phyloP scores from a whole-genome alignment of 2,888 invertebrate genomes.

The Heliconius cydno region DNA sequence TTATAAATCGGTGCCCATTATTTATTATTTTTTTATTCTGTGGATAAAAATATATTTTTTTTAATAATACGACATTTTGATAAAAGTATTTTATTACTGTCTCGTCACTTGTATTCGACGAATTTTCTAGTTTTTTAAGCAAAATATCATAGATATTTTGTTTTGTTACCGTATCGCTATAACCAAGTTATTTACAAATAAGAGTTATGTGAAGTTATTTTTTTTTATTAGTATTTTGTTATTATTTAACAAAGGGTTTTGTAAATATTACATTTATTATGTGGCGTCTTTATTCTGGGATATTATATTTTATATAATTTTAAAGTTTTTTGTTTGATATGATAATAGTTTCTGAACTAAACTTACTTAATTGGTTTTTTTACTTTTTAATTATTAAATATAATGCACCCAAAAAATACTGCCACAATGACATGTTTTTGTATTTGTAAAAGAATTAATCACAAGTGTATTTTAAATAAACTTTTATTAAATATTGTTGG shows the following conservation, averaged over 20 bases:
- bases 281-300: conserved; percentile 26
- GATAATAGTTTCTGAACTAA: conserved; percentile 8
- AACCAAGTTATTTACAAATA: conserved; percentile 39
- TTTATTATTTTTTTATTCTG: conserved; percentile 6
- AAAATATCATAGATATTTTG: conserved; percentile 35
- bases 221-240: conserved; percentile 36
- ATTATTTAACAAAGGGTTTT: conserved; percentile 32
- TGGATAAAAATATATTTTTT: conserved; percentile 4
- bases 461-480: conserved; percentile 53
- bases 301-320: conserved; percentile 12
- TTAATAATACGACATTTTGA: conserved; percentile 1
- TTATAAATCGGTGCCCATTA: conserved; percentile 10
- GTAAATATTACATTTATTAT: conserved; percentile 19
- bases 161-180: conserved; percentile 40
- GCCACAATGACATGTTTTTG: conserved; percentile 39
- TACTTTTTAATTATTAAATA: conserved; percentile 3
- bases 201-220: conserved; percentile 28
- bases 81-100: not conserved
- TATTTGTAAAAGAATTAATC: conserved; percentile 57
- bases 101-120: conserved; percentile 18
- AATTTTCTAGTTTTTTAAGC: conserved; percentile 1
- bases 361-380: conserved; percentile 21
- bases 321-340: conserved; percentile 7
- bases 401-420: conserved; percentile 27
- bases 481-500: conserved; percentile 43